Base-by-base conservation (phyloP, 2,888 invertebrate genomes). In the Tipula helvola region DNA sequence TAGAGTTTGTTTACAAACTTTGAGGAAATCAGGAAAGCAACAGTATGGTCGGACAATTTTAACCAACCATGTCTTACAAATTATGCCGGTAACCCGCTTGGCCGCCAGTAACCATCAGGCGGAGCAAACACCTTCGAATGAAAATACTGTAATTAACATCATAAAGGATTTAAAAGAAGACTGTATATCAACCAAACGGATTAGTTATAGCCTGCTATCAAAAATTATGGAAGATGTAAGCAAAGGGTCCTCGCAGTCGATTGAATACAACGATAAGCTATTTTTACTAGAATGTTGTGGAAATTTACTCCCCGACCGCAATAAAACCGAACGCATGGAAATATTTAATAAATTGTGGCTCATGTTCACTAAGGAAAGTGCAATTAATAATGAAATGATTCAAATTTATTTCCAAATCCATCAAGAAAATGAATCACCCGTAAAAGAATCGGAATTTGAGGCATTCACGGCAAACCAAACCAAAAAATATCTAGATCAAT, bases 321-420 rank as follows among this genome's bases (percentile, higher is more conserved):
- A 91, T 0, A 88, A 92, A 0, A 89, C 90, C 2, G 89, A 91
- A 12, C 92, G 94, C 87, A 91, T 93, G 90, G 88, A 90, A 85
- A 89, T 95, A 7, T 92, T 93, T 18, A 91, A 93, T 88, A 90
- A 92, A 87, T 89, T 94, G n/a, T 95, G 94, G 93, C 89, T 90
- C 36, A 90, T 92, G 52, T 89, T 95, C 18, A 90, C 91, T 2
- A 87, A 87, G 3, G 86, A 87, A 5, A 71, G 93, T 88, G 88
- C 88, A 84, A 88, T 90, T 1, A 89, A 87, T 1, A 87, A 89
- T 71, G 87, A 88, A 1, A 90, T 90, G 86, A 94, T 93, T 88
- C 92, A 94, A 89, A 93, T 93, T 10, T 90, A 94, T 57, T 90
- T 95, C 0, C 90, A 92, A 88, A 92, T 93, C 2, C 93, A 94